Evolutionary conservation across 2,797 vertebrate species (phyloP).

Genomic region (Euthynnus affinis): DNA sequence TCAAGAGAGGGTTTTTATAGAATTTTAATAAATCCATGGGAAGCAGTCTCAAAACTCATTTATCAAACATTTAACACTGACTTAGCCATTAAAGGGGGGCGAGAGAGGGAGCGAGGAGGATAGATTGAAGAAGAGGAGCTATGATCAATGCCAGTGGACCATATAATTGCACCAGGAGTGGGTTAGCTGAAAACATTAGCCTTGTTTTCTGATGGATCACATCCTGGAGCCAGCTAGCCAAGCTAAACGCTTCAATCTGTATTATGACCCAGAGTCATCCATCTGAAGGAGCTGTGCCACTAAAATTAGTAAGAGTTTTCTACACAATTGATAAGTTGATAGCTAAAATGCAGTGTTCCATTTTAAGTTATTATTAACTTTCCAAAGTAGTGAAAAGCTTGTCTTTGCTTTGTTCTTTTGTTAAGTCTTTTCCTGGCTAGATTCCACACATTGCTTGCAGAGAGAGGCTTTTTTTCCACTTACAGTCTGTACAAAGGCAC

Average conservation of each 20-base stretch:
- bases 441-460: slow-evolving; percentile 7
- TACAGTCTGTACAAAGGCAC: not conserved
- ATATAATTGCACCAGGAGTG: slow-evolving; percentile 98
- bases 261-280: slow-evolving; percentile 58
- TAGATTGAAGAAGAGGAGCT: slow-evolving; percentile 88
- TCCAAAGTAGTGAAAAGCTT: not conserved
- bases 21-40: slow-evolving; percentile 99
- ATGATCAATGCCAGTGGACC: slow-evolving; percentile 99
- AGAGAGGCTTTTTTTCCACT: slow-evolving; percentile 25
- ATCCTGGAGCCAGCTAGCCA: slow-evolving; percentile 83
- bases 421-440: not conserved
- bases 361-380: slow-evolving; percentile 30
- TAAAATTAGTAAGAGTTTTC: slow-evolving; percentile 53
- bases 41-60: slow-evolving; percentile 77
- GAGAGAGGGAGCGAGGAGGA: slow-evolving; percentile 67
- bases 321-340: slow-evolving; percentile 36
- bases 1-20: slow-evolving; percentile 89
- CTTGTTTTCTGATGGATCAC: slow-evolving; percentile 96
- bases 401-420: not conserved
- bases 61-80: slow-evolving; percentile 79
- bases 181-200: slow-evolving; percentile 97
- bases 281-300: slow-evolving; percentile 33
- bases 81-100: slow-evolving; percentile 72
- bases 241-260: slow-evolving; percentile 77
- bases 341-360: slow-evolving; percentile 6